Conservation (phyloP, 2,888 invertebrate genomes). For the Cantharis lateralis region DNA sequence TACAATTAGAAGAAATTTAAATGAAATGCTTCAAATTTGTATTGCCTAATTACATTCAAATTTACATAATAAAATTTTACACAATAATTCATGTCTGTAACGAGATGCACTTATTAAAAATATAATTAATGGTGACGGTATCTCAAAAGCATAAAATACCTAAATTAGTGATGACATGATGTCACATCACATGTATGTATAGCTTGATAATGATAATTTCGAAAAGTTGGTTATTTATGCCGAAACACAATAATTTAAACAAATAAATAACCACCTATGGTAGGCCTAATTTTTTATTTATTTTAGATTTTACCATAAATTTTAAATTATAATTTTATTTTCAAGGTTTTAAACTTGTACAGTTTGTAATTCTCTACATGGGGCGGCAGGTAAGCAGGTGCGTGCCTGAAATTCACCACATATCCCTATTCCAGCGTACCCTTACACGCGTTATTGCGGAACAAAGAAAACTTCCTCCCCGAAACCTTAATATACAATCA, state of each 20-base stretch:
- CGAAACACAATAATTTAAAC: neutral
- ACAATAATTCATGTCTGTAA: neutral
- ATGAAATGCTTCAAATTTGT: neutral
- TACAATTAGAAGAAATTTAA: neutral
- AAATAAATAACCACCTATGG: neutral
- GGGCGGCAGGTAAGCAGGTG: conserved; percentile 20
- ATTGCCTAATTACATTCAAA: neutral
- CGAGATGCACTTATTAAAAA: neutral
- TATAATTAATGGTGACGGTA: neutral
- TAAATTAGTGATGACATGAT: neutral
- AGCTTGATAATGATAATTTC: neutral
- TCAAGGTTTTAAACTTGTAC: neutral
- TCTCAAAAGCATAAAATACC: neutral
- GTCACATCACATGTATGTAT: neutral
- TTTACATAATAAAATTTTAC: neutral
- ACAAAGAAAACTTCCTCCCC: conserved; percentile 5
- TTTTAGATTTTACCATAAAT: neutral
- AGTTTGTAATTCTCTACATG: neutral
- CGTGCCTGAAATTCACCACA: conserved; percentile 4
- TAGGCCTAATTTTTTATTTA: neutral
- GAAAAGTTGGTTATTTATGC: neutral
- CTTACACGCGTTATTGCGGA: conserved; percentile 15
- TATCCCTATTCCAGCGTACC: neutral
- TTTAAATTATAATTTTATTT: conserved; percentile 1
- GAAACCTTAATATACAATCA: neutral